A percentile compares a stretch with the other conserved stretches of the same genome.
These are phyloP conservation scores for Hypomecis punctinalis DNA, from an alignment of 2,888 invertebrate species.

Conservation along the genomic window DNA sequence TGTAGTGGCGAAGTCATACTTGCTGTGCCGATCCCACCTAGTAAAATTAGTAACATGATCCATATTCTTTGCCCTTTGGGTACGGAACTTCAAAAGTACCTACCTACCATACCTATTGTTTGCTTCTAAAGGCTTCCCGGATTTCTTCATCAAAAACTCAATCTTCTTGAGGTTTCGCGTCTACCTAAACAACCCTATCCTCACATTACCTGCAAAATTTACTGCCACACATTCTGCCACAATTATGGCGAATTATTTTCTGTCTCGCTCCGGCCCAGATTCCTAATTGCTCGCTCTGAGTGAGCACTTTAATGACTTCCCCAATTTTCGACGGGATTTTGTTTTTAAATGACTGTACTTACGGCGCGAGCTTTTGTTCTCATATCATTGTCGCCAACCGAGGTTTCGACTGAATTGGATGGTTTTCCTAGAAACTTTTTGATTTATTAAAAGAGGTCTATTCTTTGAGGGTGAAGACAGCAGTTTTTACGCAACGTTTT, in stretches of 20 bases:
- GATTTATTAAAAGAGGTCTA: no score
- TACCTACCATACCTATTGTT: no score
- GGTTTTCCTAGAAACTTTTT: background rate
- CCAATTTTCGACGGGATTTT: constrained; percentile 70
- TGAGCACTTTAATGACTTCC: constrained; percentile 76
- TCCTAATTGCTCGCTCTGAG: constrained; percentile 72
- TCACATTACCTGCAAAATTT: constrained; percentile 18
- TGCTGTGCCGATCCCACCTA: no score
- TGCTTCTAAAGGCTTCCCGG: no score
- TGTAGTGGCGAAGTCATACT: no score
- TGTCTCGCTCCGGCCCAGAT: constrained; percentile 61
- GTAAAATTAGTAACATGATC: no score
- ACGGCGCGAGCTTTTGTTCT: constrained; percentile 48
- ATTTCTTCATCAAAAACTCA: background rate
- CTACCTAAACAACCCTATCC: background rate
- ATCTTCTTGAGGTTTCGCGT: background rate
- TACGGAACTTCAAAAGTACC: no score
- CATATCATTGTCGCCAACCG: constrained; percentile 39
- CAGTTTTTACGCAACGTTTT: no score
- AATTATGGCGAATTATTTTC: constrained; percentile 54
- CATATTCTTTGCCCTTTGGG: no score
- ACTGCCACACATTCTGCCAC: constrained; percentile 40
- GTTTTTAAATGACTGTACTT: constrained; percentile 64
- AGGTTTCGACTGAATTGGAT: constrained; percentile 23
- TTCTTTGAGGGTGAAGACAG: no score